Base-by-base conservation (phyloP, 2,797 vertebrate species). In the Molossus alvarezi region DNA sequence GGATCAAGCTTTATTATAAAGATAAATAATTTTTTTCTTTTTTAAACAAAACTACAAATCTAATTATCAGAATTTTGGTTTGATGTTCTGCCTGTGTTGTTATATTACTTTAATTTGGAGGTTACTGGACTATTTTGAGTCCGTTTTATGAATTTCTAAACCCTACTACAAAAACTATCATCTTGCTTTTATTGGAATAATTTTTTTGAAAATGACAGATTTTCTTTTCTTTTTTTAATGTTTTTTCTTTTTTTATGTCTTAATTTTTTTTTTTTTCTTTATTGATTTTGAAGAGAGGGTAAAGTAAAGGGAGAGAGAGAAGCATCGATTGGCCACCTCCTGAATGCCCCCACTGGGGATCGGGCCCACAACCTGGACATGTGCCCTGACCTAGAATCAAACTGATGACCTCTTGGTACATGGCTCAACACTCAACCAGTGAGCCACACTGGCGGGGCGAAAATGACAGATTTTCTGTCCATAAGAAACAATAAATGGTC, bases 111-210 rank as follows among this genome's bases (percentile, higher is more conserved):
- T 79, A 64, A 90, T 80, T 80, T 83, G 67, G 58, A 92, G 29
- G 71, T 95, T 64, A 77, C 57, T 85, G 23, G 18, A 93, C 33
- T 67, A 37, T 69, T 80, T 71, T 62, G 14, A 88, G 11, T 64
- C 55, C 27, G 12, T 80, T 90, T 96, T 94, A 65, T 62, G 58
- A 79, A 69, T 82, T 91, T 95, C 45, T 58, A 95, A 86, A 90
- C 20, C 23, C 80, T 83, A n/a, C 55, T 87, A 87, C n/a, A 94
- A 48, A 92, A 90, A 75, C 37, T 33, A 53, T 91, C 33, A 72
- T 67, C 37, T 67, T 87, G 27, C n/a, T 92, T 76, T 86, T 84
- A 86, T 77, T 82, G 55, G 57, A 86, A 21, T 83, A 87, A 55
- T 73, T 97, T 86, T 88, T 73, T 58, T 84, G 88, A 57, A 65